Percentiles rank a stretch among this genome's conserved stretches.
Conservation (phyloP, 2,888 invertebrate genomes). For the Diaphora mendica region DNA sequence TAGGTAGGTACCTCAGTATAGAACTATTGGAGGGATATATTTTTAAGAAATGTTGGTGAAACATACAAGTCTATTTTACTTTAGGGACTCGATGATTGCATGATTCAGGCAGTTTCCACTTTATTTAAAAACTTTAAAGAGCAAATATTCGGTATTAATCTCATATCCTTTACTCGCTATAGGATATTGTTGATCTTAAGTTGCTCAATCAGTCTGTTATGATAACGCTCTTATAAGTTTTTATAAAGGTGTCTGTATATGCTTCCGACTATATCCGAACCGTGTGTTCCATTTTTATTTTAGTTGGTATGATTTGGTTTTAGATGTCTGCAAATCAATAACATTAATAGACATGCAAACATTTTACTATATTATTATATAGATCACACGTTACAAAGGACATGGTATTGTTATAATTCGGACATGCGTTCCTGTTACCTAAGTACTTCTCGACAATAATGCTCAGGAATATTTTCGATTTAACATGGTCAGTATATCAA, state of each 20-base stretch:
- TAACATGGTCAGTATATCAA: conserved; percentile 22
- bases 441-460: background rate
- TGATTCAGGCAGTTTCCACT: background rate
- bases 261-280: background rate
- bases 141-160: background rate
- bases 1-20: conserved; percentile 21
- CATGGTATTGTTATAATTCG: background rate
- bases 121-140: background rate
- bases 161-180: background rate
- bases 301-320: background rate
- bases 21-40: conserved; percentile 41
- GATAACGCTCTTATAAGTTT: background rate
- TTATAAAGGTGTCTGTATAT: background rate
- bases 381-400: background rate
- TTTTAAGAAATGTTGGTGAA: background rate
- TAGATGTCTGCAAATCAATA: conserved; percentile 3
- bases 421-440: background rate
- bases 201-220: background rate
- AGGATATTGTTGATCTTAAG: background rate
- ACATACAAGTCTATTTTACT: background rate
- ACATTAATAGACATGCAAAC: background rate
- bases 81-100: background rate
- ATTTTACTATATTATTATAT: background rate
- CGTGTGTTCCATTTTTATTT: background rate
- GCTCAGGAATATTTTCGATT: conserved; percentile 4